Evolutionary conservation across 2,113 vertebrate genomes (phyloP).

Genomic region (Xenopus borealis): DNA sequence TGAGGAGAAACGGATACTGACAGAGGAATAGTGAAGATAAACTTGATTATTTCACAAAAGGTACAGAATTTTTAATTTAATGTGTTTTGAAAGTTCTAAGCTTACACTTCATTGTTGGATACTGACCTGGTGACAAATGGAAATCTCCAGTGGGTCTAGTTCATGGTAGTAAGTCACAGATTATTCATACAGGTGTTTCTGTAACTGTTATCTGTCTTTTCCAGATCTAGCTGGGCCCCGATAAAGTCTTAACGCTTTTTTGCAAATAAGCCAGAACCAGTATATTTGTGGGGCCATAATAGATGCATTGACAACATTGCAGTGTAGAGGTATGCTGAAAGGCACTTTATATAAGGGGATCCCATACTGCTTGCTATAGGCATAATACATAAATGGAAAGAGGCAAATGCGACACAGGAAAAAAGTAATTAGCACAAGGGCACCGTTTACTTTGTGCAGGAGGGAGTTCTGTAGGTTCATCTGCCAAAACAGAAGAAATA

Average conservation of each 20-base stretch:
- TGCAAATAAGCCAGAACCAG: slow-evolving; percentile 92
- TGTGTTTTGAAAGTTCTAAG: no score
- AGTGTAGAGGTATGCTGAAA: slow-evolving; percentile 78
- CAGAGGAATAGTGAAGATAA: no score
- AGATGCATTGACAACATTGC: slow-evolving; percentile 82
- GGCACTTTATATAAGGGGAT: slow-evolving; percentile 79
- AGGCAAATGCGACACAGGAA: slow-evolving; percentile 88
- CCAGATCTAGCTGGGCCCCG: slow-evolving; percentile 47
- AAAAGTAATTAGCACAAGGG: slow-evolving; percentile 85
- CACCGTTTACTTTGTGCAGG: slow-evolving; percentile 87
- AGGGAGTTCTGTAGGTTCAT: slow-evolving; percentile 83
- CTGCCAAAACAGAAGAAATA: slow-evolving; percentile 58
- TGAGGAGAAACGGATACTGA: no score
- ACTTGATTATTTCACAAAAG: no score
- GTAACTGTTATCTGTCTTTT: slow-evolving; percentile 53
- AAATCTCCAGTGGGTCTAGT: no score
- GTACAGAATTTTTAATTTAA: no score
- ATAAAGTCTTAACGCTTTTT: slow-evolving; percentile 83
- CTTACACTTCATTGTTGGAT: no score
- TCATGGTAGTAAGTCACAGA: no score
- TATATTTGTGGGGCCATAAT: slow-evolving; percentile 94
- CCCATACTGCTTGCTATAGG: slow-evolving; percentile 76
- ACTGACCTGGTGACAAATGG: no score
- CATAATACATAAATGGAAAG: slow-evolving; percentile 95
- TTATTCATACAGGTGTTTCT: no score